phyloP scores from a whole-genome alignment of 2,888 invertebrate genomes.

The Lepidochrysops patricia region DNA sequence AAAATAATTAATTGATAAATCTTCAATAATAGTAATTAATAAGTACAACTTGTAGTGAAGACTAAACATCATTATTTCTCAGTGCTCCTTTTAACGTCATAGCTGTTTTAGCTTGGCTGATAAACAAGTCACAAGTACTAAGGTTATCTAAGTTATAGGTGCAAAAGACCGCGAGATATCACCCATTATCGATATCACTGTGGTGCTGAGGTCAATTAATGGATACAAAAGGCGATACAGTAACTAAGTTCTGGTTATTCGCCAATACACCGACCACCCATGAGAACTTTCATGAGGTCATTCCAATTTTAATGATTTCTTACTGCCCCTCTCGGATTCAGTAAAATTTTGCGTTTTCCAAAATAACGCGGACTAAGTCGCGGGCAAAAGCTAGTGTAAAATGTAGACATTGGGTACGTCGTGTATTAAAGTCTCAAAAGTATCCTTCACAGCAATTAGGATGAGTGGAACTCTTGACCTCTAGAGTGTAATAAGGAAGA shows the following conservation, averaged over 20 bases:
- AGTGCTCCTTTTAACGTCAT: not conserved
- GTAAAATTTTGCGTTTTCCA: no score
- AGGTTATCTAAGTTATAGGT: not conserved
- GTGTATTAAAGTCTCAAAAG: not conserved
- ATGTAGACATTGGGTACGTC: not conserved
- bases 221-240: not conserved
- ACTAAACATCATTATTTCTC: not conserved
- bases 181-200: not conserved
- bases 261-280: no score
- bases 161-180: not conserved
- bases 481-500: slow-evolving; percentile 7
- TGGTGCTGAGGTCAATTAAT: not conserved
- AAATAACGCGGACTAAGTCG: no score
- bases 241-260: not conserved
- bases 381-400: not conserved
- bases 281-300: no score
- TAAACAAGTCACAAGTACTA: not conserved
- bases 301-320: no score
- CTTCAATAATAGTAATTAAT: not conserved
- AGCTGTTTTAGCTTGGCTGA: not conserved
- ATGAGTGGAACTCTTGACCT: slow-evolving; percentile 9
- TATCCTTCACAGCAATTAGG: slow-evolving; percentile 11
- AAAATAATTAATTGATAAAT: no score
- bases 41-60: no score
- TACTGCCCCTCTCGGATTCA: no score